Conservation (phyloP, 2,113 vertebrate species). For the Geococcyx californianus region DNA sequence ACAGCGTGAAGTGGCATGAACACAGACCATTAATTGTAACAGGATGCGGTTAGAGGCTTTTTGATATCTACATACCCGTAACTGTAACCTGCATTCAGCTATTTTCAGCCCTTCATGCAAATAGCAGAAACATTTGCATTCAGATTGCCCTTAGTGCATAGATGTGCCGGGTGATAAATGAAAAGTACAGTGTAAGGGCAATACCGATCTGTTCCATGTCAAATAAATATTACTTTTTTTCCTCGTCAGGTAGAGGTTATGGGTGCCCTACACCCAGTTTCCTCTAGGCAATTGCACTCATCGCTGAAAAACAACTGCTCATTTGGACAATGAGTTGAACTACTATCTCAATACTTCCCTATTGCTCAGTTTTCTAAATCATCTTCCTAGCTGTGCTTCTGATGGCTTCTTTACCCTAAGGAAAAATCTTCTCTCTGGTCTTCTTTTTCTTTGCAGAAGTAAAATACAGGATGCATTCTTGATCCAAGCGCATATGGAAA, state of each 20-base stretch:
- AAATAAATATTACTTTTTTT: not conserved
- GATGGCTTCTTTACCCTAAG: not conserved
- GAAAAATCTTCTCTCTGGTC: not conserved
- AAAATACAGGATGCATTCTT: not conserved
- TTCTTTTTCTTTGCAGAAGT: not conserved
- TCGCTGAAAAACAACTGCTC: not conserved
- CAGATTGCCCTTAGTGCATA: not conserved
- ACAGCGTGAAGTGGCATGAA: not conserved
- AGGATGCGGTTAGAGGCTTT: not conserved
- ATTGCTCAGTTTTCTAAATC: not conserved
- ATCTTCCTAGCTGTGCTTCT: not conserved
- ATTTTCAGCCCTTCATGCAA: conserved; percentile 46
- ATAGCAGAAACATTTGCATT: conserved; percentile 36
- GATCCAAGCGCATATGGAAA: not conserved
- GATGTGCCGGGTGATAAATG: conserved; percentile 16
- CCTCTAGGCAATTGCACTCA: not conserved
- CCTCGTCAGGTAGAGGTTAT: not conserved
- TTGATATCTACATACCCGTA: not conserved
- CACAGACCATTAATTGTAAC: conserved; percentile 37
- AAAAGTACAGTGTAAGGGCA: not conserved
- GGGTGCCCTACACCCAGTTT: not conserved
- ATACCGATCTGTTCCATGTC: not conserved
- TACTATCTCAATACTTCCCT: not conserved
- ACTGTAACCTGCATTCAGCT: conserved; percentile 32
- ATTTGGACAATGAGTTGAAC: not conserved